phyloP scores from a whole-genome alignment of 2,888 invertebrate genomes.

The Syrista parreyssii region DNA sequence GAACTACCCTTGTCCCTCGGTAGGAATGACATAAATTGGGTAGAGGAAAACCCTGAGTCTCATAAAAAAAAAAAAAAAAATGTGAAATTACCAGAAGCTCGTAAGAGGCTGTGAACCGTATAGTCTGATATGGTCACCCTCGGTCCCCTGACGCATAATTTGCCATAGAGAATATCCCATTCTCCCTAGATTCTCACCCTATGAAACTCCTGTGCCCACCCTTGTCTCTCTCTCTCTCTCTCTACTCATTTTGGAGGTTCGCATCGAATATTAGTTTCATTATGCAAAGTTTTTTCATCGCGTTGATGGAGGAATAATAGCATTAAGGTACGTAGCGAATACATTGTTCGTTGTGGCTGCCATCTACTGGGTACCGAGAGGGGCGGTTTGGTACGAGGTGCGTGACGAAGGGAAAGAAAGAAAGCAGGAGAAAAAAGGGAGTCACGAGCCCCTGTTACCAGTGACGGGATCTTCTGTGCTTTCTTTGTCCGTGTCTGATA shows the following conservation, averaged over 20 bases:
- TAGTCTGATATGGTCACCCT: neutral
- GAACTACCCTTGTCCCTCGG: neutral
- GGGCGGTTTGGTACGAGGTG: neutral
- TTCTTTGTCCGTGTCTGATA: neutral
- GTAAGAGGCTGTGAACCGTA: neutral
- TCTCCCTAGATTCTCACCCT: constrained; percentile 3
- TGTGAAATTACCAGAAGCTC: neutral
- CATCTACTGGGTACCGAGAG: neutral
- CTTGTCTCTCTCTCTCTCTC: constrained; percentile 7
- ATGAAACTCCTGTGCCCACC: neutral
- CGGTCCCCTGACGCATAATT: constrained; percentile 33
- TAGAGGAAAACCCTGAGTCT: neutral
- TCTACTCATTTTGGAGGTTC: neutral
- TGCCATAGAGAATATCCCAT: neutral
- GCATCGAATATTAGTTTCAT: constrained; percentile 23
- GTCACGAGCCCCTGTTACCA: neutral
- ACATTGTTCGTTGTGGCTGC: constrained; percentile 11
- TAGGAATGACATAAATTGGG: neutral
- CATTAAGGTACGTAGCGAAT: constrained; percentile 17
- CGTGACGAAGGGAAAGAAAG: neutral
- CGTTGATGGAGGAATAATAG: constrained; percentile 17
- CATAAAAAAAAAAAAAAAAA: neutral
- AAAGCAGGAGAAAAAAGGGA: neutral
- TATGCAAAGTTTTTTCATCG: constrained; percentile 25
- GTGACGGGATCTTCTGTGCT: neutral